phyloP scores from a whole-genome alignment of 2,888 invertebrate genomes.

The Cataglyphis altisquamis region DNA sequence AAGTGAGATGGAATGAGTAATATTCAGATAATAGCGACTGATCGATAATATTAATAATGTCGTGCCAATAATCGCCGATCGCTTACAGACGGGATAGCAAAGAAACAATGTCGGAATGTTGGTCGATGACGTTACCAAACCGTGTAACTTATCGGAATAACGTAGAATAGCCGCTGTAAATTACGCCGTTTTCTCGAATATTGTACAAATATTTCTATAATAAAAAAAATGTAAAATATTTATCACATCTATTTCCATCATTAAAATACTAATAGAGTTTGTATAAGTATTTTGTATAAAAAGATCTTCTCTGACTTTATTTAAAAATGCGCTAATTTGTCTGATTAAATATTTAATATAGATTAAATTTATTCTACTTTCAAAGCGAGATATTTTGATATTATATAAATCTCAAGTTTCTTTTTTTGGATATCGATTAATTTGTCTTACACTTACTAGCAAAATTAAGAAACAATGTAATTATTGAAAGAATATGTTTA shows the following conservation, averaged over 20 bases:
- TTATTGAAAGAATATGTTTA: background rate
- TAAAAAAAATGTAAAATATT: background rate
- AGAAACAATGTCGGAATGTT: slow-evolving; percentile 57
- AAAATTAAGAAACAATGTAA: slow-evolving; percentile 5
- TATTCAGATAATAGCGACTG: slow-evolving; percentile 55
- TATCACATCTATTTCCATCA: background rate
- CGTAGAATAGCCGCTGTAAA: slow-evolving; percentile 3
- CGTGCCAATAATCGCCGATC: slow-evolving; percentile 65
- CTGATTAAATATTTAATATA: slow-evolving; percentile 5
- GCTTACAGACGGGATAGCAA: slow-evolving; percentile 15
- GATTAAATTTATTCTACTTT: background rate
- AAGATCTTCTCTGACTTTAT: background rate
- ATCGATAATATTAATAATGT: slow-evolving; percentile 72
- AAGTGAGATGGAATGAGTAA: slow-evolving; percentile 47
- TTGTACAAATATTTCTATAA: background rate
- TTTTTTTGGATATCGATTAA: slow-evolving; percentile 10
- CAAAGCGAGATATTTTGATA: slow-evolving; percentile 1
- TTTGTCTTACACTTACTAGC: background rate
- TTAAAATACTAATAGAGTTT: slow-evolving; percentile 11
- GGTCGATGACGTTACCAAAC: slow-evolving; percentile 5
- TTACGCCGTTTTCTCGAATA: slow-evolving; percentile 23
- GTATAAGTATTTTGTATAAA: background rate
- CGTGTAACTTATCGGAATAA: slow-evolving; percentile 4
- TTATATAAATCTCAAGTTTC: slow-evolving; percentile 19
- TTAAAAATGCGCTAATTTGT: background rate